phyloP scores from a whole-genome alignment of 2,797 vertebrate genomes.

The Schizopygopsis malacanthus region DNA sequence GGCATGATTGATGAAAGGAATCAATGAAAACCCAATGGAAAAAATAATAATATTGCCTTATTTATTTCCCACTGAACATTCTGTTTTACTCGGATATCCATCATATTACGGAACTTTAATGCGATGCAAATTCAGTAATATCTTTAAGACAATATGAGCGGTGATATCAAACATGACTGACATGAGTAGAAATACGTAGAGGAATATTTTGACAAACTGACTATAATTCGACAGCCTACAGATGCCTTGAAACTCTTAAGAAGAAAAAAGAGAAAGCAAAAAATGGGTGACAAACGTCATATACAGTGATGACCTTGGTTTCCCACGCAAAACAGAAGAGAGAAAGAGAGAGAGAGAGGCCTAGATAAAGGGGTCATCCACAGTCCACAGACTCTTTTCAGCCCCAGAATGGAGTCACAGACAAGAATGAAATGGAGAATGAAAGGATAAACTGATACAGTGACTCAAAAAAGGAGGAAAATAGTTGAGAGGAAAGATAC shows the following conservation, averaged over 20 bases:
- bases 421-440: background rate
- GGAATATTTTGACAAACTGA: background rate
- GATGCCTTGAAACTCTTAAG: constrained; percentile 11
- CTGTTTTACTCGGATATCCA: constrained; percentile 10
- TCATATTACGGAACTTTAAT: background rate
- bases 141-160: background rate
- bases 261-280: constrained; percentile 44
- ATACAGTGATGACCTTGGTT: constrained; percentile 51
- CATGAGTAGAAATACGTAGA: background rate
- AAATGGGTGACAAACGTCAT: constrained; percentile 57
- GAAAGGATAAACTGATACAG: constrained; percentile 3
- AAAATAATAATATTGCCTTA: background rate
- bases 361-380: constrained; percentile 9
- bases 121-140: background rate
- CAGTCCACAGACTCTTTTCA: constrained; percentile 31
- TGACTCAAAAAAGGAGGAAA: background rate
- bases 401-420: background rate
- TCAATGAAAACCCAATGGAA: constrained; percentile 6
- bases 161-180: background rate
- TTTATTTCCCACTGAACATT: background rate
- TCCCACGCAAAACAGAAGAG: background rate
- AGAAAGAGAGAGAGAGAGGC: background rate
- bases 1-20: constrained; percentile 4
- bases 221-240: constrained; percentile 1
- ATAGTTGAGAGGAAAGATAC: background rate